Base-by-base conservation (phyloP, 1,140 invertebrate species). In the Drosophila sturtevanti region DNA sequence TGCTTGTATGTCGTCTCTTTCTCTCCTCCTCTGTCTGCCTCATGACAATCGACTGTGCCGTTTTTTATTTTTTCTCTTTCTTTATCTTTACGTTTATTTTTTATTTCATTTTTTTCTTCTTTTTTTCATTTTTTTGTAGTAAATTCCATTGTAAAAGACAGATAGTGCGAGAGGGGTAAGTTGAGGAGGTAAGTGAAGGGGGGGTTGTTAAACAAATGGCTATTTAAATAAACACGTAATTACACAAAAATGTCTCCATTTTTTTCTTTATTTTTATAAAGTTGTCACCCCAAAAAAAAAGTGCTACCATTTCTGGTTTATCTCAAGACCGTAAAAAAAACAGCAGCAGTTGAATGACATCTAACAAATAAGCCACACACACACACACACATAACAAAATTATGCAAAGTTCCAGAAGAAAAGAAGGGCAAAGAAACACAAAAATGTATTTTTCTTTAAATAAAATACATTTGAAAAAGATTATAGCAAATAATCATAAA, bases 191-290 rank as follows among this genome's bases (percentile, higher is more conserved):
- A n/a, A n/a, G n/a, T n/a, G n/a, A n/a, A n/a, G n/a, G n/a, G n/a
- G 37, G 77, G 73, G 63, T 75, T 75, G 64, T 63, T 65, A 73
- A 77, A 54, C 37, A 86, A 85, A 74, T 75, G 77, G 37, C 63
- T 73, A 73, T 72, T 63, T 87, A 82, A 87, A 71, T 69, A 73
- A 86, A 87, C 71, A 76, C 79, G 81, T 86, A 86, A 87, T 86
- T 86, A 89, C 82, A 72, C 27, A 77, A 62, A 80, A 72, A 76
- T 66, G 68, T 68, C 27, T 59, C 66, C 48, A 52, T 63, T 79
- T 79, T 78, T 63, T 48, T 52, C 34, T 18, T 52, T 56, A 18
- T 27, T 72, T 77, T 73, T 61, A 48, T 65, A 55, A 77, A 77
- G 74, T 48, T 48, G 41, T 77, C 73, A 77, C 74, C 74, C 66